Conservation (phyloP, 2,888 invertebrate species). For the Nymphalis c-album region DNA sequence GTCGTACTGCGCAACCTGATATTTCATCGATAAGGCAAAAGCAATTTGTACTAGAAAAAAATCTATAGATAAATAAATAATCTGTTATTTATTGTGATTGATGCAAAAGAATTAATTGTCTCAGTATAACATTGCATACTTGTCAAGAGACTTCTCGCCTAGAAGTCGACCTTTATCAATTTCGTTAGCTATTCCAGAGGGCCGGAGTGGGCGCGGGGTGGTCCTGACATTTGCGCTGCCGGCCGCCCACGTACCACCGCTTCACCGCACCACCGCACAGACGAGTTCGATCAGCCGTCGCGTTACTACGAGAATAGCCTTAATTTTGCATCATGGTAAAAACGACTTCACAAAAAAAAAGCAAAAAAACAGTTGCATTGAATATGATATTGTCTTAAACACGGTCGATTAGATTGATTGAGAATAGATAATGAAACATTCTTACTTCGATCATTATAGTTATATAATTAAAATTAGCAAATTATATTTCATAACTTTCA, state of each 20-base stretch:
- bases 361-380: conserved; percentile 13
- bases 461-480: too few relatives aligned
- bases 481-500: too few relatives aligned
- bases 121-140: neutral
- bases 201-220: conserved; percentile 25
- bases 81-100: too few relatives aligned
- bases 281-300: conserved; percentile 27
- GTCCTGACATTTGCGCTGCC: conserved; percentile 57
- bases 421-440: neutral
- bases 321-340: conserved; percentile 20
- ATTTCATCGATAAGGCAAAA: too few relatives aligned
- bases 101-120: neutral
- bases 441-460: neutral
- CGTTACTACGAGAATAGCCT: conserved; percentile 22
- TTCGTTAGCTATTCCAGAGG: conserved; percentile 24
- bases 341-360: neutral
- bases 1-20: too few relatives aligned
- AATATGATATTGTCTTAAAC: neutral
- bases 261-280: conserved; percentile 10
- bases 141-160: neutral
- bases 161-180: conserved; percentile 31
- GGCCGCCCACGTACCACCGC: conserved; percentile 32
- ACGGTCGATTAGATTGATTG: neutral
- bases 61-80: neutral
- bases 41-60: too few relatives aligned